These are phyloP conservation scores for Tetrao urogallus DNA, from an alignment of 2,113 vertebrate genomes.

Conservation along the genomic window DNA sequence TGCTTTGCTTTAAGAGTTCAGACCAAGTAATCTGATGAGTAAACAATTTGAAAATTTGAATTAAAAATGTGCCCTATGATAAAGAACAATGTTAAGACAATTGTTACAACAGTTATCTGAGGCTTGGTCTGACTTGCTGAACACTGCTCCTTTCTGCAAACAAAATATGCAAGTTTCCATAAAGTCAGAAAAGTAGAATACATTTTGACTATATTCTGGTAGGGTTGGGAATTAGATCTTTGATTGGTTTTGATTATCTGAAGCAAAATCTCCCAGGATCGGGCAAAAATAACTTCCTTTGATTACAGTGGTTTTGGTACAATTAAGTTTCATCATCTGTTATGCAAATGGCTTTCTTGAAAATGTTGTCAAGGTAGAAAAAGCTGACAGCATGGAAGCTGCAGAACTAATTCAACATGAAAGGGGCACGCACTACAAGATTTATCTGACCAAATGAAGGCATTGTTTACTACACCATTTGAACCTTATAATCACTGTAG, in stretches of 20 bases:
- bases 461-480: too few species aligned
- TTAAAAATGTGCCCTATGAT: background rate
- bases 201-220: background rate
- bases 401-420: background rate
- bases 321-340: background rate
- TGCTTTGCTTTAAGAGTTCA: background rate
- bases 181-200: background rate
- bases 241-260: background rate
- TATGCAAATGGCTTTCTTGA: background rate
- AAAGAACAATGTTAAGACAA: background rate
- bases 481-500: background rate
- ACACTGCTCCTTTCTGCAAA: background rate
- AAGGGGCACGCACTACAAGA: background rate
- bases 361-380: background rate
- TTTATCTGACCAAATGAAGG: background rate
- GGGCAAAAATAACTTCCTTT: background rate
- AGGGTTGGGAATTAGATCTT: background rate
- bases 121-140: background rate
- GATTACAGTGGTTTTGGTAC: background rate
- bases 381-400: accelerated
- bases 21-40: background rate
- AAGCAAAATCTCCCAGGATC: background rate
- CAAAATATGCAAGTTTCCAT: background rate
- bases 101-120: background rate
- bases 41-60: background rate